phyloP scores from a whole-genome alignment of 2,888 invertebrate genomes.

The Cerastis leucographa region DNA sequence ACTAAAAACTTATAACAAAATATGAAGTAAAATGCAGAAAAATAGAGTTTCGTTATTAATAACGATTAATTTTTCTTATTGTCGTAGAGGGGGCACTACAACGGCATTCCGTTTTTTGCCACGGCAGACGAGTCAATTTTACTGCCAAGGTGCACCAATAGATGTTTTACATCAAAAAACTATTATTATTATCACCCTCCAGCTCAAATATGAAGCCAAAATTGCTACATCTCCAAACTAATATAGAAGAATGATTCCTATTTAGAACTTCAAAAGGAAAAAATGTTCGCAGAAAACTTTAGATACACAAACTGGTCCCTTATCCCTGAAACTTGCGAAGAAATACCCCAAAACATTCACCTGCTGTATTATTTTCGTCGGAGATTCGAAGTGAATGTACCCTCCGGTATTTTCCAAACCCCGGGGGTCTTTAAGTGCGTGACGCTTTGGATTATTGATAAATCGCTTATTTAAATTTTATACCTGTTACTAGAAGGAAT shows the following conservation, averaged over 20 bases:
- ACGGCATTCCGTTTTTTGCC: too few relatives aligned
- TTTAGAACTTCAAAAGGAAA: not conserved
- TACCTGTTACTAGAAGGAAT: slow-evolving; percentile 68
- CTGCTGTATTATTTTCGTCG: slow-evolving; percentile 65
- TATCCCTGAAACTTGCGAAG: slow-evolving; percentile 22
- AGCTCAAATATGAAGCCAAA: not conserved
- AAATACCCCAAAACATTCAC: slow-evolving; percentile 42
- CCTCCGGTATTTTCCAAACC: slow-evolving; percentile 15
- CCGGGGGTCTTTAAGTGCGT: slow-evolving; percentile 63
- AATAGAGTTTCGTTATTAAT: not conserved
- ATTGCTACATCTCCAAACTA: not conserved
- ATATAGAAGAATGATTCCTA: not conserved
- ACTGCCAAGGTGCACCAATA: not conserved
- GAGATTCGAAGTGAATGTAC: slow-evolving; percentile 47
- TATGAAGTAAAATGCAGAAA: too few relatives aligned
- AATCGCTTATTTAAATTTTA: slow-evolving; percentile 72
- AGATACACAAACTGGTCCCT: slow-evolving; percentile 39
- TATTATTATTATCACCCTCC: not conserved
- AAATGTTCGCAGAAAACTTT: slow-evolving; percentile 13
- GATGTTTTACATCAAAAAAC: not conserved
- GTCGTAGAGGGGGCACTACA: not conserved
- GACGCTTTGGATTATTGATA: slow-evolving; percentile 77
- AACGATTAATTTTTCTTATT: not conserved
- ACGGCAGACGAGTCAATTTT: not conserved
- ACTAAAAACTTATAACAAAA: too few relatives aligned